Base-by-base conservation (phyloP, 2,113 vertebrate species). In the Tychaedon coryphoeus region DNA sequence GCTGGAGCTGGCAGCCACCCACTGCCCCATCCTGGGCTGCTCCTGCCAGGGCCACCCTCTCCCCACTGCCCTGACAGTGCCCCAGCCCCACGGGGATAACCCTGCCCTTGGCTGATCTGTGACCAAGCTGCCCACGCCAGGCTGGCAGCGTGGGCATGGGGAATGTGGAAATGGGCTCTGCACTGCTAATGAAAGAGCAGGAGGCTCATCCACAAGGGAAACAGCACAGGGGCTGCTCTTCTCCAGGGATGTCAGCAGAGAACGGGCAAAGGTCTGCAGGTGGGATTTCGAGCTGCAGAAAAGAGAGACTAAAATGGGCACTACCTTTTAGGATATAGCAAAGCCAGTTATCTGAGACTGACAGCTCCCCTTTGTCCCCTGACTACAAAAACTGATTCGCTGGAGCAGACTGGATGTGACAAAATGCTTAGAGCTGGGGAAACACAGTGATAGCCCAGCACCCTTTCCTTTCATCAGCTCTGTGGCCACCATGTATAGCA, bases 1-100 rank as follows among this genome's bases (percentile, higher is more conserved):
- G 5, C 12, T 13, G 2, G 56, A 61, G 47, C 19, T 48, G 40
- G 19, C 75, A 67, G 34, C 8, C 8, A 10, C 56, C 42, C 3
- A 0, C 33, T 64, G 24, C 7, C 14, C 78, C 36, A 14, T 36
- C 23, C 62, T 5, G 14, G 36, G n/a, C 4, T 34, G 50, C 19
- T 77, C 45, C 26, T 1, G 1, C 28, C 42, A 54, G 48, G 19
- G 6, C 31, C 64, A 70, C 19, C 18, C 0, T 0, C n/a, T 92
- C 29, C 56, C 19, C 33, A n/a, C 19, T 12, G 17, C 56, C n/a
- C 73, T 73, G 20, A 3, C 25, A 29, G 1, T 26, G 24, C 28
- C 48, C 34, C 18, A 86, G 8, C 4, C 23, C 36, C 50, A 8
- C 0, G 4, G 23, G 7, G 56, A 16, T 60, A 38, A 23, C 45